Conservation (phyloP, 2,797 vertebrate genomes). For the Eulemur rubriventer region DNA sequence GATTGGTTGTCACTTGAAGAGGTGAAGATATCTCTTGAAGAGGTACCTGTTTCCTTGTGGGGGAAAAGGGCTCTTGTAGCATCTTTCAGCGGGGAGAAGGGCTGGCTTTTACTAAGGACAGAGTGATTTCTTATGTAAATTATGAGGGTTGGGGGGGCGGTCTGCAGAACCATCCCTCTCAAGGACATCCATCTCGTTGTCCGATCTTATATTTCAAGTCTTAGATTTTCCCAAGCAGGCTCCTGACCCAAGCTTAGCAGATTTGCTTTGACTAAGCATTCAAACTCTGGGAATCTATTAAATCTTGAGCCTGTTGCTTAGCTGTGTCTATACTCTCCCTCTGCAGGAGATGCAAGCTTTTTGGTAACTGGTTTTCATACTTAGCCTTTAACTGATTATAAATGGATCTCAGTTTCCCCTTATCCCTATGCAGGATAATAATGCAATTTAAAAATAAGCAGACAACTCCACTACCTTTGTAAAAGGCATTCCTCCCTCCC, state of each 20-base stretch:
- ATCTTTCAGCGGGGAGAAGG: background rate
- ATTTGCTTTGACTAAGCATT: background rate
- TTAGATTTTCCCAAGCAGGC: background rate
- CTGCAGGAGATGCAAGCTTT: background rate
- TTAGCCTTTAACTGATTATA: background rate
- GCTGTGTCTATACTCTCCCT: background rate
- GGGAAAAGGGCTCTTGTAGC: background rate
- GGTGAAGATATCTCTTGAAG: background rate
- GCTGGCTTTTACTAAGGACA: background rate
- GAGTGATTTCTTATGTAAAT: background rate
- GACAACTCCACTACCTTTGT: background rate
- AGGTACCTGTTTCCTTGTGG: background rate
- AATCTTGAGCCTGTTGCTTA: background rate
- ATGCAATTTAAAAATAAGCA: background rate
- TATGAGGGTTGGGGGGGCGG: background rate
- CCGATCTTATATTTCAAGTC: background rate
- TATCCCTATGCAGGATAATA: background rate
- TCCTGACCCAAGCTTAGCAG: background rate
- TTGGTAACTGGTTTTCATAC: background rate
- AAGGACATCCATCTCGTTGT: background rate
- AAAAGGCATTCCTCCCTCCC: background rate
- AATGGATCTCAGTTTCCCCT: background rate
- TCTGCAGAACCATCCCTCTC: background rate
- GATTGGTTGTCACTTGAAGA: background rate
- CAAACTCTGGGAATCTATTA: background rate